phyloP scores from a whole-genome alignment of 2,113 vertebrate species.

The Paracanthobrama guichenoti region DNA sequence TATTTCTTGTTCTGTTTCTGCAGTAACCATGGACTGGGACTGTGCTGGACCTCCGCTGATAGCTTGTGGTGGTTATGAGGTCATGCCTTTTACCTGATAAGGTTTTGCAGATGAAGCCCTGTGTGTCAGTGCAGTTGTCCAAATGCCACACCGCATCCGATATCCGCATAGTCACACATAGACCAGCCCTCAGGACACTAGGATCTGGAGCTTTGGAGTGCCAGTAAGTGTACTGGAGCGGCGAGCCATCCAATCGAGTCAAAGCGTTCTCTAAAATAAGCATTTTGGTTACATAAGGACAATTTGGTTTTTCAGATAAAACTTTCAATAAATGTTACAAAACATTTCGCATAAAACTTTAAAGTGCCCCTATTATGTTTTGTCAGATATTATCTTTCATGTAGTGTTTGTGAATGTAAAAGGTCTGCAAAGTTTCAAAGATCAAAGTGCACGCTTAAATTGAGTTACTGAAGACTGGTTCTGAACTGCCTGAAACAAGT shows the following conservation, averaged over 20 bases:
- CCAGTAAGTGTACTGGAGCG: conserved; percentile 86
- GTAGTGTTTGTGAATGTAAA: no score
- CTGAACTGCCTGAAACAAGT: no score
- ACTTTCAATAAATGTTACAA: not conserved
- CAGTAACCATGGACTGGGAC: not conserved
- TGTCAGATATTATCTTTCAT: no score
- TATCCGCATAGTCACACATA: conserved; percentile 79
- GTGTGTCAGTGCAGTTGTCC: conserved; percentile 76
- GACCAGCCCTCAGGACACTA: conserved; percentile 68
- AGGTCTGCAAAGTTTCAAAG: no score
- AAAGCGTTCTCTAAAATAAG: conserved; percentile 74
- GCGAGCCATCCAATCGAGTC: conserved; percentile 83
- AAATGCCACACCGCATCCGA: conserved; percentile 83
- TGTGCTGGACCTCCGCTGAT: not conserved
- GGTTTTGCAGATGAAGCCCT: conserved; percentile 89
- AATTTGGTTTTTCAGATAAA: not conserved
- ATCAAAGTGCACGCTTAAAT: no score
- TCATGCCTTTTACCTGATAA: conserved; percentile 71
- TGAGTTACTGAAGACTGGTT: no score
- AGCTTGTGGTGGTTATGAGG: not conserved
- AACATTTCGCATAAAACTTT: no score
- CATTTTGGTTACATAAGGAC: not conserved
- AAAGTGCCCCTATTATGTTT: no score
- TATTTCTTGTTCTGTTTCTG: not conserved
- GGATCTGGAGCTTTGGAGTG: conserved; percentile 75